phyloP scores from a whole-genome alignment of 2,888 invertebrate species.

The Drosophila greeni region DNA sequence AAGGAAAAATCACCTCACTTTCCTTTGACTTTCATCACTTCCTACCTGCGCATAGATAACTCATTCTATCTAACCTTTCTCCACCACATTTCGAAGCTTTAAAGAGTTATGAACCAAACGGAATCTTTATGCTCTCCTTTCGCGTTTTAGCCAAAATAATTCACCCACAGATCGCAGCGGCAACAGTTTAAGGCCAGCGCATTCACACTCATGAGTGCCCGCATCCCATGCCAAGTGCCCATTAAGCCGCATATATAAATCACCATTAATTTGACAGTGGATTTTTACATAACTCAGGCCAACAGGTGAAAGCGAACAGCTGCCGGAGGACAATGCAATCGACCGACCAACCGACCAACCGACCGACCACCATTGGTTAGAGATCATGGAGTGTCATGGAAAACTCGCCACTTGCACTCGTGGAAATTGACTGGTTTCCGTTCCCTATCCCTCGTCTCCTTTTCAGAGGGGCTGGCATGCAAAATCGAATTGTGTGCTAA shows the following conservation, averaged over 20 bases:
- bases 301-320: conserved; percentile 70
- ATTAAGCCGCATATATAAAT: conserved; percentile 68
- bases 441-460: neutral
- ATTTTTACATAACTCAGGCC: conserved; percentile 67
- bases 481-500: conserved; percentile 75
- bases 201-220: conserved; percentile 39
- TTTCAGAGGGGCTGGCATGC: conserved; percentile 49
- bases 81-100: neutral
- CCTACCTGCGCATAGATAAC: conserved; percentile 2
- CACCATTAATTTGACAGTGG: conserved; percentile 73
- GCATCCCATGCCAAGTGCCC: conserved; percentile 52
- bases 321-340: conserved; percentile 55
- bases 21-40: neutral
- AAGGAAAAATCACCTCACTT: neutral
- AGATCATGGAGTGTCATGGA: conserved; percentile 43
- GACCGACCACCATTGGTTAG: neutral
- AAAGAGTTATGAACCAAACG: conserved; percentile 4
- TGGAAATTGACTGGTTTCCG: conserved; percentile 63
- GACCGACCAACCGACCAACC: too few species aligned
- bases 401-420: conserved; percentile 68
- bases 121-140: conserved; percentile 11
- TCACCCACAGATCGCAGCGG: conserved; percentile 15
- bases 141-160: neutral
- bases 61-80: conserved; percentile 26
- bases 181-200: conserved; percentile 23